A percentile compares a stretch with the other conserved stretches of the same genome.
Evolutionary conservation across 2,113 vertebrate species (phyloP).

Genomic region (Holacanthus passer): DNA sequence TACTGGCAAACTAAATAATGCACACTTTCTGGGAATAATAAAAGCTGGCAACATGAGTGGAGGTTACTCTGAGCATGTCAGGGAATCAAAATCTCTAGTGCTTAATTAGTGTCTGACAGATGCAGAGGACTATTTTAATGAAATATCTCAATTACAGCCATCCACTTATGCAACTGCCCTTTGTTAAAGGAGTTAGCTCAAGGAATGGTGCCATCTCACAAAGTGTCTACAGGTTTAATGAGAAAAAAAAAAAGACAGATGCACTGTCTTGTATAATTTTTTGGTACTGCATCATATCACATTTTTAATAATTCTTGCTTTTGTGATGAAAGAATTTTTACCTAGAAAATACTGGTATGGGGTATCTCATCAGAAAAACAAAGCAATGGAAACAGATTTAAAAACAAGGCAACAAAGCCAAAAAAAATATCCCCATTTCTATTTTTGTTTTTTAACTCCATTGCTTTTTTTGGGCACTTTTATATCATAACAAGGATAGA

Average conservation of each 20-base stretch:
- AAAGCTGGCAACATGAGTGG: constrained; percentile 19
- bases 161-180: constrained; percentile 39
- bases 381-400: not conserved
- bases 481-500: not conserved
- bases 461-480: not conserved
- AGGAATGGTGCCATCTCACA: constrained; percentile 1
- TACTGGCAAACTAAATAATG: constrained; percentile 43
- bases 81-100: constrained; percentile 26
- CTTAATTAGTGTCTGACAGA: constrained; percentile 61
- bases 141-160: constrained; percentile 53
- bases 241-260: not conserved
- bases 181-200: constrained; percentile 2
- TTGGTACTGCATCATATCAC: not conserved
- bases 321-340: not conserved
- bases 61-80: constrained; percentile 32
- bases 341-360: not conserved
- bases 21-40: constrained; percentile 32
- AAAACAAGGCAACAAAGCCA: not conserved
- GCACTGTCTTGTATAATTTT: not conserved
- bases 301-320: not conserved
- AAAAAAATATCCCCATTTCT: not conserved
- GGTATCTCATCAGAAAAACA: not conserved
- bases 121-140: constrained; percentile 55
- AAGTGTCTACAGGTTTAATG: not conserved
- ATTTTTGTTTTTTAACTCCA: not conserved